Evolutionary conservation across 2,113 vertebrate species (phyloP).

Genomic region (Lepisosteus oculatus): DNA sequence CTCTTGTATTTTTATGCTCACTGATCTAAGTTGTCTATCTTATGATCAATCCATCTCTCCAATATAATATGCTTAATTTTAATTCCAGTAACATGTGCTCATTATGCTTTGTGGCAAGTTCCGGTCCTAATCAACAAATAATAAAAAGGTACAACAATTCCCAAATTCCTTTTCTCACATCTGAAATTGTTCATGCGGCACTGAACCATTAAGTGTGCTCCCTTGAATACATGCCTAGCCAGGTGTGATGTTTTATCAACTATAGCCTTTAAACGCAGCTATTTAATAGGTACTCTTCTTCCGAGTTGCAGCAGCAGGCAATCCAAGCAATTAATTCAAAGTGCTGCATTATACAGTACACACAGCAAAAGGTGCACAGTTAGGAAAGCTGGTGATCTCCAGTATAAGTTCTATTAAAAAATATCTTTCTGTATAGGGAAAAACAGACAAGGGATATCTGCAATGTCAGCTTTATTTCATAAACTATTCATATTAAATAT

Average conservation of each 20-base stretch:
- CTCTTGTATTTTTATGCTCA: constrained; percentile 1
- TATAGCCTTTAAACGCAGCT: background rate
- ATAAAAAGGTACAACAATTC: constrained; percentile 1
- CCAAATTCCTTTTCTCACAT: background rate
- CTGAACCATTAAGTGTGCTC: constrained; percentile 1
- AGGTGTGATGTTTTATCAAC: constrained; percentile 9
- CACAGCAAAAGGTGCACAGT: no score
- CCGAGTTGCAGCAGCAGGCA: background rate
- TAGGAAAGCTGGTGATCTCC: no score
- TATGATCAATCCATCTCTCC: no score
- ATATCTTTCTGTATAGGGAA: no score
- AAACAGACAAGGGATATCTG: no score
- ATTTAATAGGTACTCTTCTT: background rate
- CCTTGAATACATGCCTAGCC: constrained; percentile 9
- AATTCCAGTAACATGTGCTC: background rate
- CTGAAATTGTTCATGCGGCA: background rate
- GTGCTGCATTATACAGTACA: no score
- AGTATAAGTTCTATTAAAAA: no score
- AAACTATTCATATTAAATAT: no score
- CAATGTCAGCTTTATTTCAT: no score
- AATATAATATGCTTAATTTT: background rate
- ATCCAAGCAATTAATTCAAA: no score
- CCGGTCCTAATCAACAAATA: background rate
- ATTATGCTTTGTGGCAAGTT: background rate
- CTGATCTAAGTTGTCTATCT: background rate